Evolutionary conservation across 2,113 vertebrate species (phyloP).

Genomic region (Corythoichthys intestinalis): DNA sequence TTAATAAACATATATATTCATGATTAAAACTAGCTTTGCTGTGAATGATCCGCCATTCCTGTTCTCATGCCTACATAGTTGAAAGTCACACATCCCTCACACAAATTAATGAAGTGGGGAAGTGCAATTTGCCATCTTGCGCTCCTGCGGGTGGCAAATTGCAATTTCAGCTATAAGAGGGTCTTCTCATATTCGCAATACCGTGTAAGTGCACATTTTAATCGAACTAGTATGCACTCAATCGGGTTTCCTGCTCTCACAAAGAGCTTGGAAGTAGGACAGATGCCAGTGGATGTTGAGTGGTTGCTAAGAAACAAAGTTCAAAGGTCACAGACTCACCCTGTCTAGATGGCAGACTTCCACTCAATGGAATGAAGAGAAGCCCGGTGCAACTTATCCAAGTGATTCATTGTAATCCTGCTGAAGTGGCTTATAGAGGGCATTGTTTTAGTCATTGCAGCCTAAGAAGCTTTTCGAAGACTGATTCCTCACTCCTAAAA

Average conservation of each 20-base stretch:
- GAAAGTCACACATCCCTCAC: conserved; percentile 2
- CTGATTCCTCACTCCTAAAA: conserved; percentile 22
- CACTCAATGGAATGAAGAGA: conserved; percentile 19
- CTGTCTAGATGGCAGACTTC: conserved; percentile 15
- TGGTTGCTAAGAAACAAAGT: conserved; percentile 14
- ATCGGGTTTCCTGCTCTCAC: not conserved
- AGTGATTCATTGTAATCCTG: conserved; percentile 50
- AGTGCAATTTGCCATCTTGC: conserved; percentile 14
- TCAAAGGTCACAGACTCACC: conserved; percentile 34
- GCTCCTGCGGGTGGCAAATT: conserved; percentile 8
- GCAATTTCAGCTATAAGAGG: not conserved
- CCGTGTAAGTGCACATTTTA: not conserved
- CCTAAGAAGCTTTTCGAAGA: conserved; percentile 52
- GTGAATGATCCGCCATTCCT: not conserved
- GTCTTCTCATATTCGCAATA: not conserved
- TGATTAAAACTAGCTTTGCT: not conserved
- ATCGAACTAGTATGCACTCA: not conserved
- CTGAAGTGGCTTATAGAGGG: conserved; percentile 43
- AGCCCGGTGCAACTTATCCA: conserved; percentile 35
- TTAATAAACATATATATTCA: not conserved
- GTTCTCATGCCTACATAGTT: not conserved
- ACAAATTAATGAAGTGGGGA: conserved; percentile 8
- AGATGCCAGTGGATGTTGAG: conserved; percentile 1
- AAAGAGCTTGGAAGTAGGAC: conserved; percentile 1
- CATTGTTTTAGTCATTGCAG: conserved; percentile 51